Evolutionary conservation across 2,797 vertebrate genomes (phyloP).

Genomic region (Diglossa cyanea): DNA sequence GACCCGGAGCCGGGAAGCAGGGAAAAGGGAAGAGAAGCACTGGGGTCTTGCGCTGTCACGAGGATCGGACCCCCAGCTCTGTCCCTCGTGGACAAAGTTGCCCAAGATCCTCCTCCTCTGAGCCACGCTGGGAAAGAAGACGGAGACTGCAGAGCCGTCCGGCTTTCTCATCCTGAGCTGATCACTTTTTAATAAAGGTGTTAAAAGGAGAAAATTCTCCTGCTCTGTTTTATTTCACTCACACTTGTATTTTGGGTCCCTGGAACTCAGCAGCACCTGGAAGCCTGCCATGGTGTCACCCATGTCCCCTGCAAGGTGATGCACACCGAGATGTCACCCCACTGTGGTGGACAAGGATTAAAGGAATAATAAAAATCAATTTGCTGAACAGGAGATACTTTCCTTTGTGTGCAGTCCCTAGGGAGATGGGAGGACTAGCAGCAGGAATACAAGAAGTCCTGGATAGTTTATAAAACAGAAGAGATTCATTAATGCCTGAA

Average conservation of each 20-base stretch:
- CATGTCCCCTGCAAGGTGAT: not conserved
- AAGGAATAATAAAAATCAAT: not conserved
- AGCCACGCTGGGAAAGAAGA: no score
- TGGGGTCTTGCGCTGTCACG: no score
- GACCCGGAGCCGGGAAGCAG: no score
- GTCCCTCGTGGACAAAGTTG: no score
- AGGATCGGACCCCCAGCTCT: no score
- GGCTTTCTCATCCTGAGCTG: no score
- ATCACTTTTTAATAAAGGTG: no score
- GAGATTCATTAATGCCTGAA: not conserved
- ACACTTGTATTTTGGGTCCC: not conserved
- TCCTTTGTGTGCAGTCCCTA: not conserved
- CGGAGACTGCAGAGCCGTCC: no score
- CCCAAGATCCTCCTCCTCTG: no score
- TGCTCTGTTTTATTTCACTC: no score
- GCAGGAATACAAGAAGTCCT: not conserved
- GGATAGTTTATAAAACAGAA: not conserved
- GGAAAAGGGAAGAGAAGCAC: no score
- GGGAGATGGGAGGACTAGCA: not conserved
- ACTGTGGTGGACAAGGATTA: not conserved
- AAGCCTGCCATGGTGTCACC: not conserved
- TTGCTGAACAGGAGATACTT: not conserved
- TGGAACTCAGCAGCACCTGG: fast-evolving
- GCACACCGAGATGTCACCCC: not conserved
- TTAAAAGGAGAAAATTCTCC: no score